phyloP scores from a whole-genome alignment of 2,113 vertebrate species.

The Mustelus asterias region DNA sequence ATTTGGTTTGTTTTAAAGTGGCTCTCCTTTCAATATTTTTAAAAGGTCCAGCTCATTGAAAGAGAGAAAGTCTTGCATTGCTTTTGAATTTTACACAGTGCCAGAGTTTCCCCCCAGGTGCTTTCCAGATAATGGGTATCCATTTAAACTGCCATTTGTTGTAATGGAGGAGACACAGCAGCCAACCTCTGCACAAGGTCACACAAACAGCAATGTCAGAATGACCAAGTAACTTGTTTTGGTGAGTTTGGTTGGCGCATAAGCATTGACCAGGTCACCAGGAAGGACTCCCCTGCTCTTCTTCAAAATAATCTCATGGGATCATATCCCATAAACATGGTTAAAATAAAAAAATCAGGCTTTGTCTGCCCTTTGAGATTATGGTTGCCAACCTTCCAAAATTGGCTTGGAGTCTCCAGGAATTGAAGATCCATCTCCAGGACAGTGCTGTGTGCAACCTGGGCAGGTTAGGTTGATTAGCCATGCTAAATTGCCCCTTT shows the following conservation, averaged over 20 bases:
- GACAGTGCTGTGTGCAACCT: too few relatives aligned
- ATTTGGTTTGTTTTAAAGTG: neutral
- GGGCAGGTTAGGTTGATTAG: too few relatives aligned
- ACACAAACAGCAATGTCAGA: neutral
- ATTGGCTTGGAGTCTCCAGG: too few relatives aligned
- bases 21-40: neutral
- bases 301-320: neutral
- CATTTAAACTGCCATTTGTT: neutral
- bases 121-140: neutral
- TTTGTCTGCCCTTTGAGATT: too few relatives aligned
- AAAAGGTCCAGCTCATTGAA: neutral
- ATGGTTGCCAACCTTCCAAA: too few relatives aligned
- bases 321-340: neutral
- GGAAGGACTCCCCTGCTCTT: too few relatives aligned
- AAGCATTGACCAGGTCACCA: neutral
- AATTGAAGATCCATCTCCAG: too few relatives aligned
- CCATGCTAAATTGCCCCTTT: too few relatives aligned
- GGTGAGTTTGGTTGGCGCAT: neutral
- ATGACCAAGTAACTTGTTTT: neutral
- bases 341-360: too few relatives aligned
- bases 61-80: neutral
- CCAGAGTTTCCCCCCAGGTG: neutral
- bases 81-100: neutral
- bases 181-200: neutral
- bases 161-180: neutral